phyloP scores from a whole-genome alignment of 2,113 vertebrate species.

The Hymenochirus boettgeri region DNA sequence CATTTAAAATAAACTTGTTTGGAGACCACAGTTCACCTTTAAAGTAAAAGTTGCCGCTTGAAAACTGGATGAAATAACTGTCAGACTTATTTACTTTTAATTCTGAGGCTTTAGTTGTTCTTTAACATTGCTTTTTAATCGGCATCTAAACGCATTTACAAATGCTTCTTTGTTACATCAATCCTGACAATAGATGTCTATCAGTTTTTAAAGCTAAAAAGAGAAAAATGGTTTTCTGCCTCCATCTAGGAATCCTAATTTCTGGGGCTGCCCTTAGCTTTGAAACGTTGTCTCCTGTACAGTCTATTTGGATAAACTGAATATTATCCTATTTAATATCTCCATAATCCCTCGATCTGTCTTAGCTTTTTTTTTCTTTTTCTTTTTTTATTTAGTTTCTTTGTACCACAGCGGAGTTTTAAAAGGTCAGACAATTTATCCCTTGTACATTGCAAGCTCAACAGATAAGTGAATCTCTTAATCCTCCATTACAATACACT shows the following conservation, averaged over 20 bases:
- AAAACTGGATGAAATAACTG: no score
- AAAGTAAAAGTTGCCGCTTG: no score
- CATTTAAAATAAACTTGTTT: no score
- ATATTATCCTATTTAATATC: background rate
- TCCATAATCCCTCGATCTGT: background rate
- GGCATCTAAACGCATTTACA: no score
- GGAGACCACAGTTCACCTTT: no score
- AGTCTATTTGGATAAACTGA: background rate
- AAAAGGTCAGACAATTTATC: conserved; percentile 8
- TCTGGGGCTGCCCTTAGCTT: background rate
- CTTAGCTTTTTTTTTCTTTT: background rate
- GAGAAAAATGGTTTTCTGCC: background rate
- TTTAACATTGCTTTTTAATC: no score
- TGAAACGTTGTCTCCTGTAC: background rate
- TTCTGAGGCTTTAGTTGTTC: no score
- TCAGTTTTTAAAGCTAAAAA: no score
- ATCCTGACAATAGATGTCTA: no score
- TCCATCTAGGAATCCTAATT: background rate
- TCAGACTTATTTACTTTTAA: no score
- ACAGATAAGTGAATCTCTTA: conserved; percentile 47
- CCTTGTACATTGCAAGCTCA: conserved; percentile 14
- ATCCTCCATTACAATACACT: conserved; percentile 44
- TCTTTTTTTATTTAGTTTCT: conserved; percentile 4
- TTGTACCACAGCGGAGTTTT: background rate
- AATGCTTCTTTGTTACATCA: no score